phyloP scores from a whole-genome alignment of 2,797 vertebrate species.

The Sebastes wilsoni region DNA sequence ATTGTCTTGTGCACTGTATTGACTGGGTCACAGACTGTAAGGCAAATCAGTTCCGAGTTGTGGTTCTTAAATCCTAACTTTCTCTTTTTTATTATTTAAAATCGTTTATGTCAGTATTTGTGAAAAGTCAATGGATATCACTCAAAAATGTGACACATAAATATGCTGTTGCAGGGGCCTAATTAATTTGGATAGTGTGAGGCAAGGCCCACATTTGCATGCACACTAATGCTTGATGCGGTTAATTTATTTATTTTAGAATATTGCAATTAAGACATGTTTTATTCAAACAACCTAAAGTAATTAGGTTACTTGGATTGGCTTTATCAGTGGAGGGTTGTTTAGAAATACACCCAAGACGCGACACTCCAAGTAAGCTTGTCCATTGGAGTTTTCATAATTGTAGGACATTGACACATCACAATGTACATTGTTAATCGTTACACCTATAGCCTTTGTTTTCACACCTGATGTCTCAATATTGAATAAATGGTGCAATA shows the following conservation, averaged over 20 bases:
- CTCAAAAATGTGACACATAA: background rate
- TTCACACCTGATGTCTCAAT: background rate
- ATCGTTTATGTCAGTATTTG: background rate
- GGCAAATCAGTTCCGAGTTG: background rate
- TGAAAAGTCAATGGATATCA: background rate
- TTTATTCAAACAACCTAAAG: background rate
- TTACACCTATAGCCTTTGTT: background rate
- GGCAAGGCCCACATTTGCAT: background rate
- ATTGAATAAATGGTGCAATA: background rate
- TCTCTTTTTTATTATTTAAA: background rate
- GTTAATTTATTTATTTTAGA: background rate
- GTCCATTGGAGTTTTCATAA: background rate
- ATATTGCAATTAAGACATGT: background rate
- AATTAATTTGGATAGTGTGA: background rate
- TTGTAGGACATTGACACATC: background rate
- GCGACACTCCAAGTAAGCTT: background rate
- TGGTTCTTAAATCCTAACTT: background rate
- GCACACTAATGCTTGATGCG: background rate
- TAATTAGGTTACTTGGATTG: constrained; percentile 12
- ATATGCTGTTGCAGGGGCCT: background rate
- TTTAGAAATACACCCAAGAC: background rate
- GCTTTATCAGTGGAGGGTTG: background rate
- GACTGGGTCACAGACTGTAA: background rate
- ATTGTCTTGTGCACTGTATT: background rate
- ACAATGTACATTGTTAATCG: background rate